Evolutionary conservation across 1,140 invertebrate genomes (phyloP).

Genomic region (Limonius californicus): DNA sequence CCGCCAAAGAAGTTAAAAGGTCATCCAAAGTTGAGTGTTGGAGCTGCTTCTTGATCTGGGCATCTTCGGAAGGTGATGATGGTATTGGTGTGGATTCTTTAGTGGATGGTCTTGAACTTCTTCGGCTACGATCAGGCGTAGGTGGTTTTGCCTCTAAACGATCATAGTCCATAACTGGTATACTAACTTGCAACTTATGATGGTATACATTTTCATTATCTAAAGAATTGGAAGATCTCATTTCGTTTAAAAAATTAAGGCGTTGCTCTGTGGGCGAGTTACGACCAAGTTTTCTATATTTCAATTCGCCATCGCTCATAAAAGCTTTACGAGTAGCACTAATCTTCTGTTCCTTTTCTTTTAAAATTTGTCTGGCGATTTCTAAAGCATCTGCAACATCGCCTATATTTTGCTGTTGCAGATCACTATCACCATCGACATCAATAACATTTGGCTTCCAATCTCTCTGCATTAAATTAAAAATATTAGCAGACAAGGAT

Average conservation of each 20-base stretch:
- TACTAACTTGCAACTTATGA: not conserved
- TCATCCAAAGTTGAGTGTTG: constrained; percentile 40
- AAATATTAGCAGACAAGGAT: constrained; percentile 77
- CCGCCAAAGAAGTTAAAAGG: constrained; percentile 38
- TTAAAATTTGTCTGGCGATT: constrained; percentile 42
- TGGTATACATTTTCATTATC: not conserved
- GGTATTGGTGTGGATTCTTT: constrained; percentile 38
- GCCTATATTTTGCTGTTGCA: constrained; percentile 31
- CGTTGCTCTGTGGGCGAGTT: constrained; percentile 22
- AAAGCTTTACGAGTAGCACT: constrained; percentile 39
- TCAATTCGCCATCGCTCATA: constrained; percentile 40
- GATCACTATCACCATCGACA: constrained; percentile 53
- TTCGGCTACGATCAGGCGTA: constrained; percentile 1
- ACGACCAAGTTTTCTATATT: constrained; percentile 21
- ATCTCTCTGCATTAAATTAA: constrained; percentile 63
- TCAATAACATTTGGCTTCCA: constrained; percentile 48
- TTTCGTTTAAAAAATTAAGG: constrained; percentile 36
- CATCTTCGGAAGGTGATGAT: constrained; percentile 15
- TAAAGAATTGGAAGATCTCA: constrained; percentile 24
- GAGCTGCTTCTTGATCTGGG: not conserved
- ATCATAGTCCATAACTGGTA: not conserved
- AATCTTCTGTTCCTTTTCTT: constrained; percentile 42
- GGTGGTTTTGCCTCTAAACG: not conserved
- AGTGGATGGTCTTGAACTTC: constrained; percentile 17
- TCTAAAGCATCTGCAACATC: constrained; percentile 47